Percentiles rank a stretch among this genome's conserved stretches.
phyloP scores from a whole-genome alignment of 2,113 vertebrate genomes.

The Antidorcas marsupialis region DNA sequence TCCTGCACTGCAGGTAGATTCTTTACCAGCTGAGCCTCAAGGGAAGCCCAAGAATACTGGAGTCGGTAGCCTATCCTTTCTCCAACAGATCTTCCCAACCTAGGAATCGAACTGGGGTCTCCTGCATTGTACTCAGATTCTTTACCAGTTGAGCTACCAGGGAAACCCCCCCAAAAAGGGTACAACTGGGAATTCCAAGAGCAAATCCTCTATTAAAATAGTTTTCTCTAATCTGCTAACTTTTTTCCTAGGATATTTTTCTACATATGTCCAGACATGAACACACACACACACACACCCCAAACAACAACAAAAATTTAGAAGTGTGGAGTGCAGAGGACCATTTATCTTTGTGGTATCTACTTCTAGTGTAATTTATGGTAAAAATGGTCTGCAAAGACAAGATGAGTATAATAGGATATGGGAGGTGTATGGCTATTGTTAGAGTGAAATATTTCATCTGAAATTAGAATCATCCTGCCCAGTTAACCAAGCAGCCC shows the following conservation, averaged over 20 bases:
- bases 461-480: constrained; percentile 5
- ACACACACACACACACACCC: not conserved
- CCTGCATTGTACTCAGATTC: not conserved
- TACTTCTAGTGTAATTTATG: not conserved
- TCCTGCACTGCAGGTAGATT: not conserved
- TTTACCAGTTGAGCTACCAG: not conserved
- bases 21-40: not conserved
- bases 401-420: not conserved
- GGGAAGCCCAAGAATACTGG: not conserved
- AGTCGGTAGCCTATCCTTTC: not conserved
- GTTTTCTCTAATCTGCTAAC: not conserved
- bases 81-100: not conserved
- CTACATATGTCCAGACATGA: not conserved
- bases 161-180: not conserved
- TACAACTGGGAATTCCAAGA: not conserved
- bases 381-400: constrained; percentile 3
- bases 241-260: not conserved
- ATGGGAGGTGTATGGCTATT: not conserved
- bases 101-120: not conserved
- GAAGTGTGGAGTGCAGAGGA: not conserved
- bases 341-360: not conserved
- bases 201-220: not conserved
- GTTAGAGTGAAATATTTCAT: not conserved
- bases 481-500: not conserved
- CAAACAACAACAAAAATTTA: not conserved